Evolutionary conservation across 2,888 invertebrate genomes (phyloP), one percentile per base, ranked within the genome.

Genomic region (Drosophila mettleri): DNA sequence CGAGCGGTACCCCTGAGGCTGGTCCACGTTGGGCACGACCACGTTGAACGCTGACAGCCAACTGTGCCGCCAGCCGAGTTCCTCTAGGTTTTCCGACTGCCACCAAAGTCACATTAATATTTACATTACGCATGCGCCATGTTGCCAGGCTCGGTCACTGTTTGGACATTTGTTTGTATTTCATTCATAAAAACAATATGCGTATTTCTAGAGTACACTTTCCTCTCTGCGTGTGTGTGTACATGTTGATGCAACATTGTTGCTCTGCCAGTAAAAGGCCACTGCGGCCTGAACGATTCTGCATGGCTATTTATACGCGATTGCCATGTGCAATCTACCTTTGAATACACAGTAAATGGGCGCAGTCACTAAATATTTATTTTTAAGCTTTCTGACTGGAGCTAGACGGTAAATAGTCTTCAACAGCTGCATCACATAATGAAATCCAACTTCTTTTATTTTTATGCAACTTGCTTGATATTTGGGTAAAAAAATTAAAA

Each of bases 21-120:
- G 53, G 41, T 73, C 22, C 74, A 74, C 66, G 63, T 71, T 75
- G 75, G 71, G 69, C 77, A 80, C 82, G 83, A 80, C 36, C 78
- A 71, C 82, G 65, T 72, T 82, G 82, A 85, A 78, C 62, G 86
- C 70, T 82, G 85, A 70, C 75, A 75, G 80, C 78, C 85, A 85
- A 85, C 85, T 85, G 87, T 73, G 78, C 80, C 80, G 71, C 74
- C 72, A 74, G 69, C 77, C 75, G 55, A 76, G 71, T 69, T 77
- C 57, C 58, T 69, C 57, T 55, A 69, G 67, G 43, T 84, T 80
- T 84, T 86, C 69, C 74, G 86, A 57, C 75, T 49, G 60, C 63
- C 65, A 63, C 62, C 67, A 69, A 69, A 69, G 39, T 65, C 36
- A 36, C 36, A 49, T 66, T 60, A 60, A 14, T 7, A 33, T 20